Evolutionary conservation across 2,797 vertebrate genomes (phyloP).

Genomic region (Bradypus variegatus): DNA sequence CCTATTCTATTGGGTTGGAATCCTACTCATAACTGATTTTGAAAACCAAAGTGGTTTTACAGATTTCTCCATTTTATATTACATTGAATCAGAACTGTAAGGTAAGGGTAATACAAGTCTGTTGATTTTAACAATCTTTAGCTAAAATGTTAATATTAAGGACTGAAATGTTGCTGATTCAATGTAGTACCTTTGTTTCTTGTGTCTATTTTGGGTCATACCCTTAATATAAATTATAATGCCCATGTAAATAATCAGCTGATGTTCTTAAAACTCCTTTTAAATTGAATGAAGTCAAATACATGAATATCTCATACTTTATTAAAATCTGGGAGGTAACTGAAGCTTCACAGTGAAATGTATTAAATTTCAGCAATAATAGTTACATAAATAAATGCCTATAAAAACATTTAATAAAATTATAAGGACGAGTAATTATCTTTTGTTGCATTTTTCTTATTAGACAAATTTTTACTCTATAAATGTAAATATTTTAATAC

Average conservation of each 20-base stretch:
- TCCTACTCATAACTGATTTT: conserved; percentile 20
- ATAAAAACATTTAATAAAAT: conserved; percentile 43
- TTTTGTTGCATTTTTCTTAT: conserved; percentile 35
- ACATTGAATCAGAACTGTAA: conserved; percentile 20
- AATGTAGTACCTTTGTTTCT: conserved; percentile 48
- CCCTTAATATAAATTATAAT: conserved; percentile 38
- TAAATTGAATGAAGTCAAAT: conserved; percentile 30
- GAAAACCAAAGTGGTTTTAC: neutral
- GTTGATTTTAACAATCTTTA: conserved; percentile 32
- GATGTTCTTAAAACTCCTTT: conserved; percentile 27
- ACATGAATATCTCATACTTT: conserved; percentile 36
- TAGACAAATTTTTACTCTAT: conserved; percentile 47
- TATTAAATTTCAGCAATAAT: conserved; percentile 43
- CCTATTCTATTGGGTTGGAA: too few species aligned
- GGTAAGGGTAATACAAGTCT: conserved; percentile 20
- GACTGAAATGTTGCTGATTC: neutral
- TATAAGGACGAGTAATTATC: conserved; percentile 44
- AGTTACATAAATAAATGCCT: conserved; percentile 43
- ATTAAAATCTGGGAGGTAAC: conserved; percentile 40
- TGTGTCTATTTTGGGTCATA: conserved; percentile 45
- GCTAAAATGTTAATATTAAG: conserved; percentile 35
- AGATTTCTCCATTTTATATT: conserved; percentile 14
- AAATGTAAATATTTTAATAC: conserved; percentile 45
- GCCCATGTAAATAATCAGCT: conserved; percentile 44
- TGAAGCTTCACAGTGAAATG: conserved; percentile 51